phyloP scores from a whole-genome alignment of 2,113 vertebrate species.

The Syngnathus floridae region DNA sequence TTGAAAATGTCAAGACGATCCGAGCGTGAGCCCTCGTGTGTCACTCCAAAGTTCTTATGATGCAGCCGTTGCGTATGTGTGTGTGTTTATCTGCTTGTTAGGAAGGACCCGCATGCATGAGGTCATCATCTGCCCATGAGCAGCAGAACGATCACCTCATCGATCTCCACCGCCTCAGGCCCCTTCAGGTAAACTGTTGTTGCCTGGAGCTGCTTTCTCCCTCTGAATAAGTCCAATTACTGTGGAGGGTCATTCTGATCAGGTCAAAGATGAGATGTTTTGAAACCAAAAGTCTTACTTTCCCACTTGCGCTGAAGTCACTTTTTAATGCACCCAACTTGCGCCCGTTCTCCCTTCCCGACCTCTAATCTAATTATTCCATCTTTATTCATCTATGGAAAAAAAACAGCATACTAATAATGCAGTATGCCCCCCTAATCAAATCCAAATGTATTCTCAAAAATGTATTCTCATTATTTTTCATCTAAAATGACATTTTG shows the following conservation, averaged over 20 bases:
- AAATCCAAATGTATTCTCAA: too few relatives aligned
- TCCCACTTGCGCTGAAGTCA: too few relatives aligned
- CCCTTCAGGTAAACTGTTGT: slow-evolving; percentile 16
- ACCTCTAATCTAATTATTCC: too few relatives aligned
- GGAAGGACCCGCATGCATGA: background rate
- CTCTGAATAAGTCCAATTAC: slow-evolving; percentile 32
- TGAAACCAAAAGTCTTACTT: background rate
- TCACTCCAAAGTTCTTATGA: background rate
- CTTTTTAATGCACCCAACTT: too few relatives aligned
- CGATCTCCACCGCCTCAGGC: background rate
- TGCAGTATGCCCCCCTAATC: too few relatives aligned
- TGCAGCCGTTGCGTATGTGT: background rate
- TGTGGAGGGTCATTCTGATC: background rate
- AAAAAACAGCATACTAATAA: too few relatives aligned
- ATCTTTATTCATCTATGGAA: too few relatives aligned
- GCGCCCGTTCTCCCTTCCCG: too few relatives aligned
- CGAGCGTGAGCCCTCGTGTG: background rate
- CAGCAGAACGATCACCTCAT: background rate
- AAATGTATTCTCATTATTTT: background rate
- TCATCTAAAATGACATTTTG: background rate
- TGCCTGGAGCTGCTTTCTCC: slow-evolving; percentile 21
- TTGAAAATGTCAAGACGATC: slow-evolving; percentile 52
- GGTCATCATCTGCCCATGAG: background rate
- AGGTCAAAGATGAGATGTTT: background rate
- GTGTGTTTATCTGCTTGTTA: background rate